Conservation (phyloP, 1,140 invertebrate species). For the Drosophila ananassae region DNA sequence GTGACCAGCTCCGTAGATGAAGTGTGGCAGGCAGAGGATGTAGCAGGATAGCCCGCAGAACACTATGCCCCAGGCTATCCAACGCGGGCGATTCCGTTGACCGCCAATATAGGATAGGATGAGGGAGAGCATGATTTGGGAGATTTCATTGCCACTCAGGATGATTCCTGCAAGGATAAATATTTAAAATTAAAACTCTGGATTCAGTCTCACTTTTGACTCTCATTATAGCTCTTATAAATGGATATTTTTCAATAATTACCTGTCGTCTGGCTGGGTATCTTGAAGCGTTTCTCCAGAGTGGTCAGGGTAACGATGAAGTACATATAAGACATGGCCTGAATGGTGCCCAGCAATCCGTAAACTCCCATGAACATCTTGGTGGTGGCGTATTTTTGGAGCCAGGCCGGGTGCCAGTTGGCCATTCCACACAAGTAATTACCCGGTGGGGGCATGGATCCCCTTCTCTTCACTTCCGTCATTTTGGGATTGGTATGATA, state of each 20-base stretch:
- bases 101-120: constrained; percentile 87
- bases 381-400: constrained; percentile 87
- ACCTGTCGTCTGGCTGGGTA: constrained; percentile 89
- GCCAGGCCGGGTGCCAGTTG: constrained; percentile 86
- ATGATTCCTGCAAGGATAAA: constrained; percentile 86
- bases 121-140: constrained; percentile 87
- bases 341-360: constrained; percentile 88
- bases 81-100: constrained; percentile 87
- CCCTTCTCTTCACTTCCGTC: constrained; percentile 52
- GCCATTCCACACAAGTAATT: constrained; percentile 86
- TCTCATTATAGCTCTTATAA: background rate
- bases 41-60: constrained; percentile 88
- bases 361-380: constrained; percentile 88
- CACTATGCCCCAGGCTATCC: constrained; percentile 88
- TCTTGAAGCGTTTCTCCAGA: constrained; percentile 89
- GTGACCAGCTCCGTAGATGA: constrained; percentile 88
- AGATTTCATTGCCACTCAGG: constrained; percentile 89
- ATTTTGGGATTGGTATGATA: constrained; percentile 27
- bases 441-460: constrained; percentile 41
- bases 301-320: constrained; percentile 88
- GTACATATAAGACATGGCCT: constrained; percentile 89
- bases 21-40: constrained; percentile 88
- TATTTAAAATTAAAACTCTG: no score
- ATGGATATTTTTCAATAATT: constrained; percentile 27
- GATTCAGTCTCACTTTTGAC: no score